A percentile compares a stretch with the other conserved stretches of the same genome.
Evolutionary conservation across 2,797 vertebrate genomes (phyloP).

Genomic region (Platalea minor): DNA sequence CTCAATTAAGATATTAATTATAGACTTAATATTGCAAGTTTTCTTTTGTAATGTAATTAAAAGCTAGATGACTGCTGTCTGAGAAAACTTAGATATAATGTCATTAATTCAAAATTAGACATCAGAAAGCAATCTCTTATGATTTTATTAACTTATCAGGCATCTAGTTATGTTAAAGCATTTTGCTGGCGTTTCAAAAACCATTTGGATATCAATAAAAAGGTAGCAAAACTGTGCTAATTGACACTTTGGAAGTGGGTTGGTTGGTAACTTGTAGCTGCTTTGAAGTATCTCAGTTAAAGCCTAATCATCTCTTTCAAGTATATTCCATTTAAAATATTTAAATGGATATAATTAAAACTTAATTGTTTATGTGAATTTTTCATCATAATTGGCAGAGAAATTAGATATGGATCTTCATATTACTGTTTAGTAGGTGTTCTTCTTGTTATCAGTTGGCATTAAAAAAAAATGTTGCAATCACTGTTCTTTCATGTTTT

Average conservation of each 20-base stretch:
- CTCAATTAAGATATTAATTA: conserved; percentile 23
- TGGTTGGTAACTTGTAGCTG: background rate
- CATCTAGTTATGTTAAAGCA: background rate
- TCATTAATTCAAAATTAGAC: conserved; percentile 27
- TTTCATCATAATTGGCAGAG: background rate
- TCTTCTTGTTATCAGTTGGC: background rate
- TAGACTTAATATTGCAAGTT: background rate
- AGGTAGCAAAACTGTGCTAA: conserved; percentile 26
- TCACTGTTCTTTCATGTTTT: background rate
- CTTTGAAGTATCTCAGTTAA: conserved; percentile 1
- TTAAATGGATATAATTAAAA: conserved; percentile 25
- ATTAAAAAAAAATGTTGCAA: background rate
- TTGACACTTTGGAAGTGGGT: background rate
- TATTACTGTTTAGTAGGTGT: background rate
- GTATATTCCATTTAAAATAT: background rate
- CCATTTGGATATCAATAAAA: conserved; percentile 2
- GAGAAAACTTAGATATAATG: background rate
- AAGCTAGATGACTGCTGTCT: background rate
- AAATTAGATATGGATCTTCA: background rate
- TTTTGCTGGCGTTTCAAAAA: conserved; percentile 4
- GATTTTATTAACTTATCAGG: conserved; percentile 14
- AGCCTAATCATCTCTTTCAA: background rate
- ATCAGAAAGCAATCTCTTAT: conserved; percentile 13
- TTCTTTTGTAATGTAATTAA: conserved; percentile 27
- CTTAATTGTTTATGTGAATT: conserved; percentile 15